phyloP scores from a whole-genome alignment of 1,140 invertebrate genomes.

The Zaprionus tsacasi region DNA sequence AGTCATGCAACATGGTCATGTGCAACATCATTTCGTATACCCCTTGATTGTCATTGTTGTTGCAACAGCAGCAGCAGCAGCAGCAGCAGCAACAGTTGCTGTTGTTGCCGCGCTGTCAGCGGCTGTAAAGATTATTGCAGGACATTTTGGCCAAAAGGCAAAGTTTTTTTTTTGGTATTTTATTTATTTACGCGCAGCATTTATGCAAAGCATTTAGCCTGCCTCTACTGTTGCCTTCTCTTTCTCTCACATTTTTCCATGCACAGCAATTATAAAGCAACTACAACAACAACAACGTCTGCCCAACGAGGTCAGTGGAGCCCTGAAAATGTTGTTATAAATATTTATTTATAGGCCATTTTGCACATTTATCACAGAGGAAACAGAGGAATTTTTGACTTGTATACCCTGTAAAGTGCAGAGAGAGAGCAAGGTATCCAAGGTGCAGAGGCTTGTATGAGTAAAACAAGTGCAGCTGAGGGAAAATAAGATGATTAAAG shows the following conservation, averaged over 20 bases:
- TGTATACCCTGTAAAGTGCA: not conserved
- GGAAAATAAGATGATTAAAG: not conserved
- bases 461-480: not conserved
- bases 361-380: slow-evolving; percentile 14
- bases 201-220: slow-evolving; percentile 37
- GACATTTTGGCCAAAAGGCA: slow-evolving; percentile 69
- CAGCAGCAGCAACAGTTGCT: slow-evolving; percentile 18
- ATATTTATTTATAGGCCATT: slow-evolving; percentile 51
- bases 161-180: slow-evolving; percentile 39
- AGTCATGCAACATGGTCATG: slow-evolving; percentile 78
- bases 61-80: slow-evolving; percentile 11
- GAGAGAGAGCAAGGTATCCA: not conserved
- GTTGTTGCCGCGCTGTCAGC: slow-evolving; percentile 50
- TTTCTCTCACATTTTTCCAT: not conserved
- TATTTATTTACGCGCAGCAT: slow-evolving; percentile 56
- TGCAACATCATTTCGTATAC: slow-evolving; percentile 38
- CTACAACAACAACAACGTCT: slow-evolving; percentile 25
- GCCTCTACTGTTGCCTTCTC: not conserved
- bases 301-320: slow-evolving; percentile 40
- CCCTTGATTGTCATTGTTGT: slow-evolving; percentile 42
- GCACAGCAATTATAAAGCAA: slow-evolving; percentile 38
- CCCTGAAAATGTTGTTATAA: slow-evolving; percentile 23
- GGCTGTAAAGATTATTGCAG: slow-evolving; percentile 73
- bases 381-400: not conserved
- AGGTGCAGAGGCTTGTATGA: not conserved